Base-by-base conservation (phyloP, 2,113 vertebrate genomes). In the Echinops telfairi region DNA sequence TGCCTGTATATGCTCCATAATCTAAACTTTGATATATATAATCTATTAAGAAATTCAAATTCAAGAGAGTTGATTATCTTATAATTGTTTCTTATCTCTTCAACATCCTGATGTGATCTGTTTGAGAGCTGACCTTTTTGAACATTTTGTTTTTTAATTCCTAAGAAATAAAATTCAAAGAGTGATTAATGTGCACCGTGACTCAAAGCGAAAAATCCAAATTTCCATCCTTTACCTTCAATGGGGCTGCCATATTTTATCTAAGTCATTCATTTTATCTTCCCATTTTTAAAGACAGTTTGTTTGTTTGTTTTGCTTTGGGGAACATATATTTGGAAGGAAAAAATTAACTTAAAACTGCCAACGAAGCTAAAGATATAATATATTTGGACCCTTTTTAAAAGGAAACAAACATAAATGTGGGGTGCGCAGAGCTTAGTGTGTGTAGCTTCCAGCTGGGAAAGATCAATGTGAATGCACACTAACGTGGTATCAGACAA, bases 321-420 rank as follows among this genome's bases (percentile, higher is more conserved):
- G 62, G 62, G 89, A 95, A 94, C 73, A 87, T 19, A 80, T 82
- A 60, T 76, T 70, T 96, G 83, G 81, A 36, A 47, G n/a, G n/a
- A 84, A 92, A 81, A 25, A 62, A 93, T 38, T 90, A 86, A 93
- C 83, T 93, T 95, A 94, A 93, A 97, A 86, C 27, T 78, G 23
- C 47, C 47, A 86, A 88, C 76, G 64, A 94, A 92, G 87, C 43
- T 86, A 97, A 96, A 95, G 57, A 89, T 86, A 71, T 22, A 93
- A 90, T 86, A 83, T 86, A 82, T 27, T 89, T 33, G 25, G 89
- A 88, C 1, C 91, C 94, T 29, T 57, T 83, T 73, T 92, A 93
- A n/a, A 93, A 92, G 58, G 47, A 89, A 84, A 89, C 70, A 70
- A 80, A 31, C 38, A 97, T 89, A 97, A 97, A 95, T 92, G 95